Percentiles rank a stretch among this genome's conserved stretches.
phyloP scores from a whole-genome alignment of 1,140 invertebrate species.

The Drosophila suzukii region DNA sequence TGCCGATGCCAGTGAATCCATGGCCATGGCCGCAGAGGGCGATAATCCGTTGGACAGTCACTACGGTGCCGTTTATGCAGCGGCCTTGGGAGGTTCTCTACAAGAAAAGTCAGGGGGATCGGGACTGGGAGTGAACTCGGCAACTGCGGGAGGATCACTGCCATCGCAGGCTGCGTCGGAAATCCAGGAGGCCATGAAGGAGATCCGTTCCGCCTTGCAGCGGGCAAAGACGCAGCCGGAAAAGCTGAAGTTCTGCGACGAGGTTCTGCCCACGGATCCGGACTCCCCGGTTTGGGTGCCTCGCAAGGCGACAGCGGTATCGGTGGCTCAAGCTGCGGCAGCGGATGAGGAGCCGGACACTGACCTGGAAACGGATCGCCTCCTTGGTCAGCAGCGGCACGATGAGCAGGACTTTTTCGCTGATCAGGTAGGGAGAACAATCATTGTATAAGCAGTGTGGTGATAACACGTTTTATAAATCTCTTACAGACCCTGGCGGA shows the following conservation, averaged over 20 bases:
- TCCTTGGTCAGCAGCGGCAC: slow-evolving; percentile 94
- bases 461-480: not conserved
- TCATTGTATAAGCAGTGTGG: not conserved
- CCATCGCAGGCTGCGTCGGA: slow-evolving; percentile 65
- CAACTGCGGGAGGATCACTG: slow-evolving; percentile 36
- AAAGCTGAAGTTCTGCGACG: slow-evolving; percentile 79
- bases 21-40: slow-evolving; percentile 5
- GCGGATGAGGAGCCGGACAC: slow-evolving; percentile 92
- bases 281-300: slow-evolving; percentile 83
- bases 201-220: slow-evolving; percentile 92
- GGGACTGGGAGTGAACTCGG: not conserved
- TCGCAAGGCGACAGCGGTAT: slow-evolving; percentile 48
- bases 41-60: slow-evolving; percentile 27
- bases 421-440: slow-evolving; percentile 87
- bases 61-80: slow-evolving; percentile 64
- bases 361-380: slow-evolving; percentile 94
- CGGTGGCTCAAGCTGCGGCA: not conserved
- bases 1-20: slow-evolving; percentile 29
- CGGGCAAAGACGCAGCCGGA: slow-evolving; percentile 86
- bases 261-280: slow-evolving; percentile 69
- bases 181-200: slow-evolving; percentile 91
- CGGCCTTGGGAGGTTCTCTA: slow-evolving; percentile 54
- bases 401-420: slow-evolving; percentile 95
- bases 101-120: slow-evolving; percentile 17
- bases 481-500: slow-evolving; percentile 26